These are phyloP conservation scores for Chiloscyllium plagiosum DNA, from an alignment of 2,113 vertebrate genomes.

Conservation along the genomic window DNA sequence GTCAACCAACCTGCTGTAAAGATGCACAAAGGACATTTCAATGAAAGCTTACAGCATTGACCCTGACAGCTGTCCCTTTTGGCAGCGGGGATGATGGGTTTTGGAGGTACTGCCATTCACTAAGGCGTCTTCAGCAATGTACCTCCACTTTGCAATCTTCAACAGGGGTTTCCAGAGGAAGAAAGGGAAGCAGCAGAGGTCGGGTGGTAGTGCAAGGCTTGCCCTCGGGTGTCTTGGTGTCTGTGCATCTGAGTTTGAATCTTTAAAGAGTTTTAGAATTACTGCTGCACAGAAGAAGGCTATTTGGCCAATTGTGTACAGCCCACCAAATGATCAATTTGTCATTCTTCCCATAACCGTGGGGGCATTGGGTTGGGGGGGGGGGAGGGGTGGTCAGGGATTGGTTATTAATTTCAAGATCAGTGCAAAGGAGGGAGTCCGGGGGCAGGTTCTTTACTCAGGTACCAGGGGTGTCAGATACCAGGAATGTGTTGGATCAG, in stretches of 20 bases:
- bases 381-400: too few species aligned
- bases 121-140: neutral
- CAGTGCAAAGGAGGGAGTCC: too few species aligned
- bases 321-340: too few species aligned
- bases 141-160: neutral
- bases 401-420: too few species aligned
- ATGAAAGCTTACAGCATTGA: neutral
- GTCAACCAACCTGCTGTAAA: neutral
- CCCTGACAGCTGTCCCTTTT: neutral
- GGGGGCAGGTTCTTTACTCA: too few species aligned
- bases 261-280: neutral
- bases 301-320: too few species aligned
- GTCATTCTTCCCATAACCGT: too few species aligned
- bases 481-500: too few species aligned
- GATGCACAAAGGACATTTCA: neutral
- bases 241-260: neutral
- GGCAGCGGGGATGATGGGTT: neutral
- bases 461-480: too few species aligned
- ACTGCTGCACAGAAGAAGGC: too few species aligned
- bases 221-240: neutral
- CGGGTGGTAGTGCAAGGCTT: neutral
- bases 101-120: neutral
- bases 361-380: too few species aligned
- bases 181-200: neutral
- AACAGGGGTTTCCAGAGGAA: neutral